phyloP scores from a whole-genome alignment of 2,797 vertebrate genomes.

The Silurus aristotelis region DNA sequence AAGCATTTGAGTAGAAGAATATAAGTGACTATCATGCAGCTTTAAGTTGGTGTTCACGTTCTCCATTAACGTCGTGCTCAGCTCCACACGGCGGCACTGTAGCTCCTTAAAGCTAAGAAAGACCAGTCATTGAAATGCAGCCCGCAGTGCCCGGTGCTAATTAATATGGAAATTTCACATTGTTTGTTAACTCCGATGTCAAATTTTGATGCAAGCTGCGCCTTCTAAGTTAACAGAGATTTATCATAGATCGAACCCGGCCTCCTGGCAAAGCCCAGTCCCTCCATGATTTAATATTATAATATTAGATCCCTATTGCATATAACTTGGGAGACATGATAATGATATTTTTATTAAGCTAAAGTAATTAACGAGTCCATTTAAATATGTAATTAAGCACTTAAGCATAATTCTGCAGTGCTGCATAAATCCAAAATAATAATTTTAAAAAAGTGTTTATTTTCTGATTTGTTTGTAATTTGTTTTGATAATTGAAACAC shows the following conservation, averaged over 20 bases:
- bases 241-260: constrained; percentile 73
- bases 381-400: constrained; percentile 98
- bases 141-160: constrained; percentile 71
- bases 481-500: constrained; percentile 79
- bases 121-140: constrained; percentile 74
- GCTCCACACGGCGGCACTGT: constrained; percentile 74
- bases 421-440: constrained; percentile 88
- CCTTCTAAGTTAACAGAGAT: constrained; percentile 82
- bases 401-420: constrained; percentile 89
- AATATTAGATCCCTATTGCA: constrained; percentile 81
- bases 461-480: constrained; percentile 72
- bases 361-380: constrained; percentile 92
- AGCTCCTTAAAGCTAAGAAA: constrained; percentile 50
- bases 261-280: constrained; percentile 70
- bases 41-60: constrained; percentile 19
- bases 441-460: constrained; percentile 69
- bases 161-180: constrained; percentile 83
- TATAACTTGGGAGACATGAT: constrained; percentile 84
- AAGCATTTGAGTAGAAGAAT: background rate
- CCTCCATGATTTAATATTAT: constrained; percentile 77
- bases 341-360: constrained; percentile 90
- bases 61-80: constrained; percentile 55
- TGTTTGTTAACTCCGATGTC: constrained; percentile 79
- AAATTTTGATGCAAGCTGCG: constrained; percentile 77
- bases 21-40: constrained; percentile 21